phyloP scores from a whole-genome alignment of 2,113 vertebrate species.

The Oncorhynchus kisutch region DNA sequence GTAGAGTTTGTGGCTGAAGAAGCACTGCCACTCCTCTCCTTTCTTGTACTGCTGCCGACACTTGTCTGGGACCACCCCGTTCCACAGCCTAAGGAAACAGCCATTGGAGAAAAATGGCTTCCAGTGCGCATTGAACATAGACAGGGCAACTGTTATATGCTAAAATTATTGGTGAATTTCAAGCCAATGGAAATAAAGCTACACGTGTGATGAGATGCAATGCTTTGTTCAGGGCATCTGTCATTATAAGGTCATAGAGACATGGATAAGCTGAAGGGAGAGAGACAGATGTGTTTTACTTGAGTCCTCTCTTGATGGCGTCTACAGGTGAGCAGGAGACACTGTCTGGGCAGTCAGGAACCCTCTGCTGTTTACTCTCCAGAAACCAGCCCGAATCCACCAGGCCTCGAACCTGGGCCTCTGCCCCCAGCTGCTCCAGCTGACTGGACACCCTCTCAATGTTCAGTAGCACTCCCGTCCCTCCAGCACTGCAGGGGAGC shows the following conservation, averaged over 20 bases:
- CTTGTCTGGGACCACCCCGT: constrained; percentile 76
- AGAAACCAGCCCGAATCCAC: constrained; percentile 85
- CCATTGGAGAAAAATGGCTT: not conserved
- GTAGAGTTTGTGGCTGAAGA: constrained; percentile 79
- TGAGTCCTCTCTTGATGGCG: constrained; percentile 78
- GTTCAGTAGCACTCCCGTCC: constrained; percentile 81
- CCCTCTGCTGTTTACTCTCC: constrained; percentile 74
- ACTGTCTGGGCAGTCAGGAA: constrained; percentile 71
- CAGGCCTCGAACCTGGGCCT: constrained; percentile 79
- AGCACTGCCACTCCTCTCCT: constrained; percentile 83
- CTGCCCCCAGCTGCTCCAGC: constrained; percentile 73
- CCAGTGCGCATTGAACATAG: not conserved
- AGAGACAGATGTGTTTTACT: constrained; percentile 50
- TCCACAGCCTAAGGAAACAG: constrained; percentile 74
- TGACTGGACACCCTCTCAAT: constrained; percentile 77
- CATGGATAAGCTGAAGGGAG: not conserved
- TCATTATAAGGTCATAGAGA: not conserved
- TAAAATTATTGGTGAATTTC: not conserved
- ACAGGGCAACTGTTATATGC: not conserved
- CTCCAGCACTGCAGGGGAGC: constrained; percentile 73
- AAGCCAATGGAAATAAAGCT: not conserved
- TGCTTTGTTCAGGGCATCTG: not conserved
- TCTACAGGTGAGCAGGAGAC: constrained; percentile 76
- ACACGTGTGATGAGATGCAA: not conserved
- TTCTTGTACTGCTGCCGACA: constrained; percentile 76